Conservation (phyloP, 2,113 vertebrate genomes). For the Pachyramphus minor region DNA sequence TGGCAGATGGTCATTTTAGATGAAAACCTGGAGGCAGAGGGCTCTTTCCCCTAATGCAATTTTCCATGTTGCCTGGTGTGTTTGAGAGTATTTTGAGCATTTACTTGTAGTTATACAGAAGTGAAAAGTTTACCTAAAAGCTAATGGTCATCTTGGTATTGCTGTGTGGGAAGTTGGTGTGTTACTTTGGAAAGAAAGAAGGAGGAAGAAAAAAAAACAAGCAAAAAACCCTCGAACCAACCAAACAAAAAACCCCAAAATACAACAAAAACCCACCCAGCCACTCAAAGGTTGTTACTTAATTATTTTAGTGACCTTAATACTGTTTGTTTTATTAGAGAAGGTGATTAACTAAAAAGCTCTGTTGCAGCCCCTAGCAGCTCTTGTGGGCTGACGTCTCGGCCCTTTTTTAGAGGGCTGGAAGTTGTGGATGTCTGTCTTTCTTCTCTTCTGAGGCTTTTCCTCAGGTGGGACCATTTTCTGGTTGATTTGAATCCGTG, state of each 20-base stretch:
- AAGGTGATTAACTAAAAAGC: background rate
- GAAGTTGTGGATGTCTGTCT: no score
- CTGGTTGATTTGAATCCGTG: background rate
- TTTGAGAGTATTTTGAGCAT: background rate
- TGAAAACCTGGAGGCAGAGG: background rate
- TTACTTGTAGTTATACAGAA: background rate
- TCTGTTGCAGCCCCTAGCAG: no score
- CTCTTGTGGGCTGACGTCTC: no score
- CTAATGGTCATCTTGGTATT: background rate
- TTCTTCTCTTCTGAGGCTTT: no score
- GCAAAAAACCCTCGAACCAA: background rate
- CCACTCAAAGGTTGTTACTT: background rate
- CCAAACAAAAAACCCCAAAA: background rate
- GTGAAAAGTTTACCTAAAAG: slow-evolving; percentile 9
- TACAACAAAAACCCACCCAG: background rate
- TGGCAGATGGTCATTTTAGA: background rate
- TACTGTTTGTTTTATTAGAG: background rate
- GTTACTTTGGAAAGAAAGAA: background rate
- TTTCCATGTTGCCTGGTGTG: background rate
- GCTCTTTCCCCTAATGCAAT: background rate
- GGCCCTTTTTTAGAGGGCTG: no score
- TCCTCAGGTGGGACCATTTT: background rate
- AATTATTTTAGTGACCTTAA: background rate
- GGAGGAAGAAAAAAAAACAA: background rate
- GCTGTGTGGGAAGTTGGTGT: background rate